These are phyloP conservation scores for Myoxocephalus aenaeus DNA, from an alignment of 2,797 vertebrate species.

Conservation along the genomic window DNA sequence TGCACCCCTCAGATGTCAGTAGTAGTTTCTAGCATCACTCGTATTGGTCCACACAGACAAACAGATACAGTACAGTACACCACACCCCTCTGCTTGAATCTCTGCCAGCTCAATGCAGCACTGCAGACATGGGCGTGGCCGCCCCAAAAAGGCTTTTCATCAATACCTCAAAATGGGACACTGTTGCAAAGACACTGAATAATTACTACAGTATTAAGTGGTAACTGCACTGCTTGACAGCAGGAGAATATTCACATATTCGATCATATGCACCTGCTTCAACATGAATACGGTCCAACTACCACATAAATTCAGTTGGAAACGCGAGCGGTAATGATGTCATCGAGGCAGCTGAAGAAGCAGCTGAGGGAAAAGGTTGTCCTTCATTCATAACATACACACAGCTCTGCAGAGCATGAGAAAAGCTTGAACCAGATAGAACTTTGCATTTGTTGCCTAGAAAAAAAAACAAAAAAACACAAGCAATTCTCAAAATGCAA, in stretches of 20 bases:
- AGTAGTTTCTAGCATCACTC: slow-evolving; percentile 1
- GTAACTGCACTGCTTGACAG: not conserved
- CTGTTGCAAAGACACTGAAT: slow-evolving; percentile 9
- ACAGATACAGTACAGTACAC: not conserved
- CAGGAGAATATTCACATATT: not conserved
- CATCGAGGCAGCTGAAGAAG: not conserved
- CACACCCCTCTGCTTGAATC: slow-evolving; percentile 45
- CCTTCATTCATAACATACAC: not conserved
- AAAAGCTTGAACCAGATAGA: not conserved
- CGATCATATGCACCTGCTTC: not conserved
- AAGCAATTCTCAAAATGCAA: not conserved
- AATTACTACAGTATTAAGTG: not conserved
- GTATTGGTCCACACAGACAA: slow-evolving; percentile 17
- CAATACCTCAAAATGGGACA: slow-evolving; percentile 17
- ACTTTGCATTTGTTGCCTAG: not conserved
- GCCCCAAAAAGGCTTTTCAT: slow-evolving; percentile 14
- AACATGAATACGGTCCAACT: not conserved
- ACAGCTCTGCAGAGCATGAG: not conserved
- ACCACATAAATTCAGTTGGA: not conserved
- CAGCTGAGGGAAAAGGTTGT: slow-evolving; percentile 1
- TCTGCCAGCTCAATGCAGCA: slow-evolving; percentile 72
- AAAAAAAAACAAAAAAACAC: too few relatives aligned
- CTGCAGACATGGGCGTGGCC: slow-evolving; percentile 70
- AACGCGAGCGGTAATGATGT: not conserved
- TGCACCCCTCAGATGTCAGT: not conserved